Evolutionary conservation across 2,888 invertebrate species (phyloP).

Genomic region (Nezara viridula): DNA sequence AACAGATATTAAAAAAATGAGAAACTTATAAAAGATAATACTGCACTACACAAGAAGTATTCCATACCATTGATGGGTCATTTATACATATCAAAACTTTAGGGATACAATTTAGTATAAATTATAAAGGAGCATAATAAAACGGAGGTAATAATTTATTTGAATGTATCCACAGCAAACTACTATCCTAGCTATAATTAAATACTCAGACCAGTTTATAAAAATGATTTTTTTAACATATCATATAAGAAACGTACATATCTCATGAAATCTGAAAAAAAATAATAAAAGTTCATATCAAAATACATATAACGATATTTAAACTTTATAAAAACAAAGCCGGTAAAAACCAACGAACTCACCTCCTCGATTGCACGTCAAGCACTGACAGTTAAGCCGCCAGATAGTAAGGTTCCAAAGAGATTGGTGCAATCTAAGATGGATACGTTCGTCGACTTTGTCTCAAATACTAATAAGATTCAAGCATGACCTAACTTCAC

Average conservation of each 20-base stretch:
- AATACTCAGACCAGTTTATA: background rate
- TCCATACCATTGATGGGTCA: too few relatives aligned
- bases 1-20: too few relatives aligned
- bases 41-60: too few relatives aligned
- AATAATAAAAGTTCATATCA: background rate
- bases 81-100: too few relatives aligned
- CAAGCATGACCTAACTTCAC: too few relatives aligned
- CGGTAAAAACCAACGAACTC: background rate
- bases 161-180: background rate
- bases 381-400: background rate
- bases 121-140: background rate
- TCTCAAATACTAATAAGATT: too few relatives aligned
- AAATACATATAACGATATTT: too few relatives aligned
- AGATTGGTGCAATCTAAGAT: background rate
- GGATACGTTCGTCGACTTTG: too few relatives aligned
- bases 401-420: background rate
- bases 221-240: background rate
- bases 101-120: too few relatives aligned
- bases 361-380: background rate
- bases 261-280: background rate
- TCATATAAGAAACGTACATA: background rate
- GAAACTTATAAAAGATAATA: too few relatives aligned
- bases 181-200: background rate
- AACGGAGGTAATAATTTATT: background rate
- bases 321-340: background rate